These are phyloP conservation scores for Caenorhabditis panamensis DNA, from an alignment of 2,888 invertebrate species.

Conservation along the genomic window DNA sequence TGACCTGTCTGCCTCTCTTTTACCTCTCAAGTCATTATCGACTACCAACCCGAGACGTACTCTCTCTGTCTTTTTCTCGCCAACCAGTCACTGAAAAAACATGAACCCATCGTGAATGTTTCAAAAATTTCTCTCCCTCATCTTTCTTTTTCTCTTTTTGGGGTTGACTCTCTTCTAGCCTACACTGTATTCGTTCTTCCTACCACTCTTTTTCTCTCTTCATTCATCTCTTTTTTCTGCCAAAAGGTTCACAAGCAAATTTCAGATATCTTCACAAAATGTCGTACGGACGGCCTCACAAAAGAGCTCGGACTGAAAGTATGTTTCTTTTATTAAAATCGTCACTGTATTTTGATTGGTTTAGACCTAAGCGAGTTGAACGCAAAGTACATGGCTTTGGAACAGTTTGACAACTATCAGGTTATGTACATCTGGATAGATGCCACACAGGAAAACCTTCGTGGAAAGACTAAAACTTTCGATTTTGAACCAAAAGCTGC, in stretches of 20 bases:
- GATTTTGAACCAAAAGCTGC: slow-evolving; percentile 88
- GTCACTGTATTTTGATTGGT: too few relatives aligned
- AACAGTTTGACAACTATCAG: slow-evolving; percentile 71
- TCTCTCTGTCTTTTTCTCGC: slow-evolving; percentile 39
- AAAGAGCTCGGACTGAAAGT: slow-evolving; percentile 56
- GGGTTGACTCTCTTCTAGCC: too few relatives aligned
- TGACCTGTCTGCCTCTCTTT: slow-evolving; percentile 43
- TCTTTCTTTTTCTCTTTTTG: background rate
- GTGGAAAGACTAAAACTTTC: slow-evolving; percentile 91
- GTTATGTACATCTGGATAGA: slow-evolving; percentile 96
- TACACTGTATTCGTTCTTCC: background rate
- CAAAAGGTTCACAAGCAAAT: background rate
- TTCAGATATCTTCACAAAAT: too few relatives aligned
- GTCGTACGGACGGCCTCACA: slow-evolving; percentile 45
- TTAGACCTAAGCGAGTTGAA: slow-evolving; percentile 62
- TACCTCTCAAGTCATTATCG: slow-evolving; percentile 15
- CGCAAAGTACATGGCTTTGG: slow-evolving; percentile 61
- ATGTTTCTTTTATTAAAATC: slow-evolving; percentile 46
- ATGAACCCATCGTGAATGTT: slow-evolving; percentile 30
- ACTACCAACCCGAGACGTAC: slow-evolving; percentile 24
- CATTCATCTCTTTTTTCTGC: slow-evolving; percentile 1
- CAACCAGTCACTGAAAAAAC: slow-evolving; percentile 23
- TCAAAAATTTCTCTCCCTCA: slow-evolving; percentile 3
- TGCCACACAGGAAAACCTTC: slow-evolving; percentile 90
- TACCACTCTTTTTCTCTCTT: slow-evolving; percentile 5